phyloP scores from a whole-genome alignment of 2,888 invertebrate species.

The Drosophila nr. fundita region DNA sequence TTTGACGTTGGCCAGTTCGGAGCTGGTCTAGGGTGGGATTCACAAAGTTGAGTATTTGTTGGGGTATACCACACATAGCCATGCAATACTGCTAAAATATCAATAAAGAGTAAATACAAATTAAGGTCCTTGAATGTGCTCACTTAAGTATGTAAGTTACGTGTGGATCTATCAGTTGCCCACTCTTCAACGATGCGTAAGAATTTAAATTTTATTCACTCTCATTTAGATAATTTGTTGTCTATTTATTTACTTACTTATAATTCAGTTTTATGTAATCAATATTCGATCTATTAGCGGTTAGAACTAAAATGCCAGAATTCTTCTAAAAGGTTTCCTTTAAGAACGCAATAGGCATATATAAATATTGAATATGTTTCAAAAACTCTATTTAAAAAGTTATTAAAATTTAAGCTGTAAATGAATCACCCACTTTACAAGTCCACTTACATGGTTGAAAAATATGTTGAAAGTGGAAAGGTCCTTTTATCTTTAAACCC shows the following conservation, averaged over 20 bases:
- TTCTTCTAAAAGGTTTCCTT: not conserved
- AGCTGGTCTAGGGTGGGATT: conserved; percentile 2
- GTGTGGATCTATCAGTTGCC: not conserved
- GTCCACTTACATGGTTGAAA: not conserved
- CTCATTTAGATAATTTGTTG: not conserved
- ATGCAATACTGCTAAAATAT: conserved; percentile 2
- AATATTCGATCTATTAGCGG: not conserved
- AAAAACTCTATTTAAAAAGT: not conserved
- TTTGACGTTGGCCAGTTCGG: conserved; percentile 53
- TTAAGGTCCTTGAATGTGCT: conserved; percentile 2
- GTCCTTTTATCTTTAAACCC: not conserved
- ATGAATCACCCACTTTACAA: not conserved
- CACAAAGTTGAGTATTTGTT: conserved; percentile 9
- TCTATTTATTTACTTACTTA: not conserved
- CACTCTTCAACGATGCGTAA: not conserved
- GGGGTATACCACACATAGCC: not conserved
- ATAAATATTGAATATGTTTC: not conserved
- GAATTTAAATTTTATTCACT: not conserved
- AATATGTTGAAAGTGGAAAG: not conserved
- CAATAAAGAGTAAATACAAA: conserved; percentile 10
- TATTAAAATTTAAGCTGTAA: not conserved
- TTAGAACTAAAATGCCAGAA: not conserved
- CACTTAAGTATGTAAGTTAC: conserved; percentile 11
- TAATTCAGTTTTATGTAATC: no score
- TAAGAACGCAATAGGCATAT: not conserved